phyloP scores from a whole-genome alignment of 2,113 vertebrate genomes.

The Platichthys flesus region DNA sequence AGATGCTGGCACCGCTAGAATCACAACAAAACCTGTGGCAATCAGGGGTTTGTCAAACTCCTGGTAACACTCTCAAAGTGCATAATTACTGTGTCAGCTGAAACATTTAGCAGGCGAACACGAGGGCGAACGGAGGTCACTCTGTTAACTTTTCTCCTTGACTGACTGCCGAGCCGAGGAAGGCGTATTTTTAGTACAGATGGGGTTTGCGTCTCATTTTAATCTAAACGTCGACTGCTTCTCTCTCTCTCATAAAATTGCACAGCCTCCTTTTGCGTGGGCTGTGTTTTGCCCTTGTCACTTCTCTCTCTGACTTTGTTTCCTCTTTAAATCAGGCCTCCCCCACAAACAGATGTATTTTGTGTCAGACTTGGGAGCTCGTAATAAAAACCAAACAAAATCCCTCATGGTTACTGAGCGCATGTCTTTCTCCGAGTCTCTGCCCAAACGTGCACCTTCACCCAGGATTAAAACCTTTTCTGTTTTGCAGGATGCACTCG shows the following conservation, averaged over 20 bases:
- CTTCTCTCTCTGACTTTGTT: background rate
- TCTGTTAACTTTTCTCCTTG: constrained; percentile 15
- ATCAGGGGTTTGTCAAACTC: constrained; percentile 46
- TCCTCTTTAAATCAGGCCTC: constrained; percentile 13
- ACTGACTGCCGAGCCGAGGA: constrained; percentile 1
- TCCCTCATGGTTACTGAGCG: constrained; percentile 4
- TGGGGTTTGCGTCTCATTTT: background rate
- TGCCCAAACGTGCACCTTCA: constrained; percentile 5
- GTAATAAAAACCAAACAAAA: constrained; percentile 16
- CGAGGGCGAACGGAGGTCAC: constrained; percentile 25
- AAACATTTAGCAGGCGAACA: constrained; percentile 56
- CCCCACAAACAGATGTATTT: constrained; percentile 17
- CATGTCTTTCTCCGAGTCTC: constrained; percentile 6
- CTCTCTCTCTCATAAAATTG: constrained; percentile 1
- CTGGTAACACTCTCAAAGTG: constrained; percentile 36
- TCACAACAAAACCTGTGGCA: constrained; percentile 59
- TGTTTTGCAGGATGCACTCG: constrained; percentile 23
- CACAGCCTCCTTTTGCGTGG: background rate
- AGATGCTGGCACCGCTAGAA: constrained; percentile 50
- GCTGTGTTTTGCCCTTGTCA: background rate
- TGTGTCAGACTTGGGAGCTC: background rate
- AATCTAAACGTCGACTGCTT: background rate
- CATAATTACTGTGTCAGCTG: constrained; percentile 65
- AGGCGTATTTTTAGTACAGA: background rate
- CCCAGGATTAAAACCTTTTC: constrained; percentile 17